Evolutionary conservation across 2,797 vertebrate species (phyloP).

Genomic region (Leuciscus waleckii): DNA sequence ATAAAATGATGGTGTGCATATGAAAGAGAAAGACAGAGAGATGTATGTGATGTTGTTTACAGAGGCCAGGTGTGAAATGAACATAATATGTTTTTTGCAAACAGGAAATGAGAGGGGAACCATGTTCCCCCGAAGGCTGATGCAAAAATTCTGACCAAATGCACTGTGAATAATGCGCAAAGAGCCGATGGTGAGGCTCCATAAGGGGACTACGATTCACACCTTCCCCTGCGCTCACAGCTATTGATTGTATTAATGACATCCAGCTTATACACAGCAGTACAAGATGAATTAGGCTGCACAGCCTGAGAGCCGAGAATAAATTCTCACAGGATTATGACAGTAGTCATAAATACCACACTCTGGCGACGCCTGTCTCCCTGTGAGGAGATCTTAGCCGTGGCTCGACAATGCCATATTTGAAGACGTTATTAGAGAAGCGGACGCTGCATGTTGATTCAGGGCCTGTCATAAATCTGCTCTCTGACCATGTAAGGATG

Average conservation of each 20-base stretch:
- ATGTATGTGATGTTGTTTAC: conserved; percentile 36
- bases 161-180: conserved; percentile 40
- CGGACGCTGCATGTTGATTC: conserved; percentile 26
- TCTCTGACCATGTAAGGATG: conserved; percentile 16
- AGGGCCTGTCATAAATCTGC: conserved; percentile 28
- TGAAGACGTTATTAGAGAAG: conserved; percentile 37
- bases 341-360: conserved; percentile 44
- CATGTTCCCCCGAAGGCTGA: background rate
- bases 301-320: conserved; percentile 19
- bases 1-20: background rate
- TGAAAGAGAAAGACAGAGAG: conserved; percentile 7
- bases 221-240: conserved; percentile 20
- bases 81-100: conserved; percentile 25
- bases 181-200: conserved; percentile 16
- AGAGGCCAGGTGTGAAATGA: conserved; percentile 48
- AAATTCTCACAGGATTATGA: conserved; percentile 44
- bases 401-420: conserved; percentile 1
- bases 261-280: conserved; percentile 47
- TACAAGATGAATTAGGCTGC: conserved; percentile 36
- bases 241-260: conserved; percentile 51
- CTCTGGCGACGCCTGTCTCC: conserved; percentile 22
- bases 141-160: conserved; percentile 15
- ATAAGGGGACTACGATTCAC: background rate
- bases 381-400: conserved; percentile 7
- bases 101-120: conserved; percentile 15